These are phyloP conservation scores for Bombycilla garrulus DNA, from an alignment of 2,113 vertebrate genomes.

Conservation along the genomic window DNA sequence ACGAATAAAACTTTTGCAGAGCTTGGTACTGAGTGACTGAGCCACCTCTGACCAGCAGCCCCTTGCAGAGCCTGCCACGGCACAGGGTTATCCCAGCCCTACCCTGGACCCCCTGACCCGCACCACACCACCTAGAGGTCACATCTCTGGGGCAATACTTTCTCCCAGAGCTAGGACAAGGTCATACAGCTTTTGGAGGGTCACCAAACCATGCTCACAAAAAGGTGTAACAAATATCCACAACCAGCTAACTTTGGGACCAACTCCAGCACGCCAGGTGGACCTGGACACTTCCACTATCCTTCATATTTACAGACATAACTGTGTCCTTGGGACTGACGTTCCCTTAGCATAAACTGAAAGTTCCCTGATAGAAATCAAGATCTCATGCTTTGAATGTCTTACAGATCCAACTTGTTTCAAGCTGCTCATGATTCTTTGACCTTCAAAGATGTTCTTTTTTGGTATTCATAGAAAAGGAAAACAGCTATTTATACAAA, in stretches of 20 bases:
- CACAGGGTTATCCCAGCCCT: neutral
- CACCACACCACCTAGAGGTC: neutral
- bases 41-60: neutral
- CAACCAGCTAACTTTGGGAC: neutral
- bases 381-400: neutral
- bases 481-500: neutral
- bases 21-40: neutral
- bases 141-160: neutral
- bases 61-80: fast-evolving
- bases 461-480: neutral
- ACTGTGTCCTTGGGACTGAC: neutral
- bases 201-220: neutral
- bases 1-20: neutral
- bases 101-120: fast-evolving
- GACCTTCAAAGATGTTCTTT: neutral
- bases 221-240: neutral
- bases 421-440: neutral
- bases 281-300: neutral
- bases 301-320: neutral
- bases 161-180: neutral
- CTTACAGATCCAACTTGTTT: neutral
- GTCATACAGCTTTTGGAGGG: neutral
- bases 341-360: neutral
- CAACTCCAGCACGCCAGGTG: neutral
- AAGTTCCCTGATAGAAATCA: neutral